These are phyloP conservation scores for Charina bottae DNA, from an alignment of 2,113 vertebrate genomes.

Conservation along the genomic window DNA sequence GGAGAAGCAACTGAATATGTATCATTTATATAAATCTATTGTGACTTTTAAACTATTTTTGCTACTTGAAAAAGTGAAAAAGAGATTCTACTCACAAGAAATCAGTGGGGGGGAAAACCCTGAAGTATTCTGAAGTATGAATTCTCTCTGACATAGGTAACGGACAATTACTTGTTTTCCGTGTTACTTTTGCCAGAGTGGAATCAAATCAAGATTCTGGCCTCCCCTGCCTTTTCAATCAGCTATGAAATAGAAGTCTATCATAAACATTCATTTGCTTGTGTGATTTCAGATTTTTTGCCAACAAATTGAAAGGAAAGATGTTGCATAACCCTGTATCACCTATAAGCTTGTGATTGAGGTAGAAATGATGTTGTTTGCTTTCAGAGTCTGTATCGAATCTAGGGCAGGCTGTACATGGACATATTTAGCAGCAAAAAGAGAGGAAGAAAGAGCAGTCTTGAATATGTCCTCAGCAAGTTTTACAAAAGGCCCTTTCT, in stretches of 20 bases:
- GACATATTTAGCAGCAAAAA: no score
- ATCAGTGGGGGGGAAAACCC: not conserved
- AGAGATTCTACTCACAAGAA: constrained; percentile 47
- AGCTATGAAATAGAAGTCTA: not conserved
- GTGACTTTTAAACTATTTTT: constrained; percentile 33
- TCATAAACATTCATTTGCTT: not conserved
- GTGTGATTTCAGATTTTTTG: not conserved
- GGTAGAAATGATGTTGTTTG: not conserved
- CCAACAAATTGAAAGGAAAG: not conserved
- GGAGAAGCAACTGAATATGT: constrained; percentile 29
- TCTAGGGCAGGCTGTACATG: not conserved
- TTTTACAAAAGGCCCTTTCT: no score
- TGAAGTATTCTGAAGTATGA: constrained; percentile 23
- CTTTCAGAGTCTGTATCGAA: not conserved
- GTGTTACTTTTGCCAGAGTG: not conserved
- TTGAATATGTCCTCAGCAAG: no score
- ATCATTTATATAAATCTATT: constrained; percentile 48
- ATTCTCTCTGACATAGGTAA: constrained; percentile 9
- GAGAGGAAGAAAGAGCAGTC: no score
- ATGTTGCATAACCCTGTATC: not conserved
- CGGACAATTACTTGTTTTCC: constrained; percentile 11
- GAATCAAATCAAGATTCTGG: not conserved
- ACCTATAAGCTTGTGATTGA: not conserved
- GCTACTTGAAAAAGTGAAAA: constrained; percentile 49
- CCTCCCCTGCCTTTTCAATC: not conserved